Evolutionary conservation across 2,797 vertebrate genomes (phyloP), one percentile per base, ranked within the genome.

Genomic region (Lithobates pipiens): DNA sequence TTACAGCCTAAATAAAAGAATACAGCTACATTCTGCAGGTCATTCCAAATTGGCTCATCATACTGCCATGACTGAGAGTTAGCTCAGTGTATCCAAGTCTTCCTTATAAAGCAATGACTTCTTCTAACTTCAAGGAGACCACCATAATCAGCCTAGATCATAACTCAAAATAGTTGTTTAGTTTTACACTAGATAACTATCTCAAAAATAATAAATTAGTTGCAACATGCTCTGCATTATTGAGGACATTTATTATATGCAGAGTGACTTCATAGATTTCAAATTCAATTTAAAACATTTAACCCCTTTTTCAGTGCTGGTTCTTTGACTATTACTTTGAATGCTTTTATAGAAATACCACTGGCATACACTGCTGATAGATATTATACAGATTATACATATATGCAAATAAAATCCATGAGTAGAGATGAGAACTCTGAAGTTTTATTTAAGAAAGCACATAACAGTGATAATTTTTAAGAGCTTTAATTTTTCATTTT

Each of bases 71-170:
- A 87, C 70, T 82, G 76, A 72, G 68, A 50, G 68, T 83, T 63
- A 72, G 15, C 27, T 77, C 23, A 36, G 32, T 78, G 29, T 21
- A 39, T 82, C 80, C 80, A 79, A 32, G n/a, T 57, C 69, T 83
- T 87, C 80, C 80, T 79, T 83, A 87, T 83, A 87, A 87, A 87
- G 85, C 13, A 74, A 85, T 73, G 70, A 82, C 50, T 42, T 57
- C 42, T 42, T 63, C 50, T 32, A 25, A 61, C 46, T 73, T 73
- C 16, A 73, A 63, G 18, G 25, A 44, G 54, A 36, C 80, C 80
- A 73, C 80, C 70, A 46, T 74, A 63, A 29, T 57, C n/a, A 72
- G 50, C 16, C 23, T 10, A 74, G 70, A 23, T 82, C 50, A 73
- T 74, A 63, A 61, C 16, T 82, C 54, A 8, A 63, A 73, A 73